Base-by-base conservation (phyloP, 2,888 invertebrate genomes). In the Oxystoma pomonae region DNA sequence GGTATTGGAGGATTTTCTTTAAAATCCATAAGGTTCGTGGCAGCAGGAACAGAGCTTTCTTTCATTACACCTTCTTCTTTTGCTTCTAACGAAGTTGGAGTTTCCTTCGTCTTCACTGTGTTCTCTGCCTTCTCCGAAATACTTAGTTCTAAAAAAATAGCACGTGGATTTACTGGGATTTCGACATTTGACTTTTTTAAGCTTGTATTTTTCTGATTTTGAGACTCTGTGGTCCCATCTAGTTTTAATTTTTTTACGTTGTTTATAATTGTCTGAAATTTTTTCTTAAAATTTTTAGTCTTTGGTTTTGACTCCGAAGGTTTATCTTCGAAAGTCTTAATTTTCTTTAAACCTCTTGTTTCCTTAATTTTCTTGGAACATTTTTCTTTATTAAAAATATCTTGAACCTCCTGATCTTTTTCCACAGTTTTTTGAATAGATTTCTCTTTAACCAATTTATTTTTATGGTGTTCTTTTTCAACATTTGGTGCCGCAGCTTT, bases 251-350 rank as follows among this genome's bases (percentile, higher is more conserved):
- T 73, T 59, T 75, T 75, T 7, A 75, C 72, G 66, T 72, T 75
- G 57, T 75, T 74, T 22, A 76, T 71, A 19, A 73, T 75, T 35
- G 72, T 74, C 20, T 70, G 71, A 50, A 77, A 72, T 57, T 72
- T 71, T 16, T 71, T 70, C 57, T 69, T 70, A 16, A 75, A 57
- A 63, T 73, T 74, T 12, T 72, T 69, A 57, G 74, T 75, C 53
- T 70, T 73, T 19, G 53, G 53, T 53, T 55, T 57, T 35, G 35
- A 7, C 3, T 35, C 35, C 12, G 12, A 3, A 49, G 35, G 57
- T 35, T 63, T 62, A 1, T 69, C 67, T 19, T 20, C 57, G 2
- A 60, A 62, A 19, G 60, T 60, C 50, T 65, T 61, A 12, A 35
- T 35, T 12, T 35, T 35, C 35, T 35, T 35, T 7, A 35, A 12